phyloP scores from a whole-genome alignment of 2,888 invertebrate genomes.

The Pseudolycoriella hygida region DNA sequence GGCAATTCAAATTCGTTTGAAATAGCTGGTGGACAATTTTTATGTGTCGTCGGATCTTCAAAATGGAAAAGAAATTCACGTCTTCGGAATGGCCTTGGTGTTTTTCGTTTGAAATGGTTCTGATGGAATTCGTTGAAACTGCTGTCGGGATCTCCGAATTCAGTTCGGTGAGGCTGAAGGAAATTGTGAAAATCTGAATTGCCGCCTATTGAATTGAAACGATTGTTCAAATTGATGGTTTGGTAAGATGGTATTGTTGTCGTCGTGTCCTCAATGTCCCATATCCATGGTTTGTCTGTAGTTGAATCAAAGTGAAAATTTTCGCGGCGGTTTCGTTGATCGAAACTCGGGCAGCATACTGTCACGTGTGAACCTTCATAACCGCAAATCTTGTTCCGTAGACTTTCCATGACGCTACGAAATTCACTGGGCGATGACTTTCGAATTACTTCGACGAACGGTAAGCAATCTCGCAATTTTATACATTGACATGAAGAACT shows the following conservation, averaged over 20 bases:
- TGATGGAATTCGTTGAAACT: neutral
- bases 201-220: neutral
- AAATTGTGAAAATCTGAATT: constrained; percentile 2
- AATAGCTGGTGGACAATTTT: constrained; percentile 22
- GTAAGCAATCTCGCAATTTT: no score
- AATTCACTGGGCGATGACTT: no score
- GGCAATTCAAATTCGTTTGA: constrained; percentile 16
- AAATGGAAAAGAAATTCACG: constrained; percentile 11
- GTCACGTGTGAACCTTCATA: constrained; percentile 17
- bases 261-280: constrained; percentile 14
- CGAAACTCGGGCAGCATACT: constrained; percentile 17
- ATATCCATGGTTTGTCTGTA: constrained; percentile 19
- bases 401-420: constrained; percentile 10
- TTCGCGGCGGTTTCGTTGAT: constrained; percentile 3
- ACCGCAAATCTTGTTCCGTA: constrained; percentile 19
- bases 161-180: constrained; percentile 4
- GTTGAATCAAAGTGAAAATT: neutral
- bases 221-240: constrained; percentile 1
- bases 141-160: constrained; percentile 5
- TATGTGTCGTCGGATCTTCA: constrained; percentile 19
- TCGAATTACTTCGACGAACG: no score
- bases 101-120: neutral
- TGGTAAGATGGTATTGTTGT: neutral
- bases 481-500: no score
- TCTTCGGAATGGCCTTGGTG: constrained; percentile 1